These are phyloP conservation scores for Anthoscopus minutus DNA, from an alignment of 2,113 vertebrate genomes.

Conservation along the genomic window DNA sequence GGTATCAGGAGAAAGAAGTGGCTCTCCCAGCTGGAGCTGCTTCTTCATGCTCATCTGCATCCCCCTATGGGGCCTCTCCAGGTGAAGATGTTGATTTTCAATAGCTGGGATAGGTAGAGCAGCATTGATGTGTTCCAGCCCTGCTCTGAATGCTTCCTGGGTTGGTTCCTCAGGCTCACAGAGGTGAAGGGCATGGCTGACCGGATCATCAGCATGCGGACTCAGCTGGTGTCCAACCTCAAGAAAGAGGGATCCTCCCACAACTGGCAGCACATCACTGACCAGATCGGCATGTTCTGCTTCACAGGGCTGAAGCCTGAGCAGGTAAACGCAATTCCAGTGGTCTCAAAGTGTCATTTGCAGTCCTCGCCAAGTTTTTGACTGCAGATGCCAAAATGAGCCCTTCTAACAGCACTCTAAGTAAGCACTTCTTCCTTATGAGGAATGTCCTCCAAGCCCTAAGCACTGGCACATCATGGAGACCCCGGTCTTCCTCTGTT, in stretches of 20 bases:
- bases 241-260: constrained; percentile 90
- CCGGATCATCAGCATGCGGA: constrained; percentile 94
- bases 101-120: not conserved
- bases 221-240: constrained; percentile 87
- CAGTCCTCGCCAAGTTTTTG: not conserved
- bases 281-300: constrained; percentile 99
- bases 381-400: not conserved
- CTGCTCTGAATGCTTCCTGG: not conserved
- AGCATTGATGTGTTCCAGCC: not conserved
- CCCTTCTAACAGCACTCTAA: too few relatives aligned
- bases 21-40: not conserved
- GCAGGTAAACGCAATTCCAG: constrained; percentile 70
- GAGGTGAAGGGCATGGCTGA: constrained; percentile 95
- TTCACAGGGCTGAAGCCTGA: constrained; percentile 95
- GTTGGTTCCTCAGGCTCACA: constrained; percentile 74
- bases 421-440: not conserved
- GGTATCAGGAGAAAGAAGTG: not conserved
- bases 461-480: not conserved
- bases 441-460: not conserved
- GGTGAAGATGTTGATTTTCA: not conserved
- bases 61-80: not conserved
- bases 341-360: not conserved
- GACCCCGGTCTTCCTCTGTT: not conserved
- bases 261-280: constrained; percentile 95
- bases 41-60: not conserved